phyloP scores from a whole-genome alignment of 2,797 vertebrate genomes.

The Salmo trutta region DNA sequence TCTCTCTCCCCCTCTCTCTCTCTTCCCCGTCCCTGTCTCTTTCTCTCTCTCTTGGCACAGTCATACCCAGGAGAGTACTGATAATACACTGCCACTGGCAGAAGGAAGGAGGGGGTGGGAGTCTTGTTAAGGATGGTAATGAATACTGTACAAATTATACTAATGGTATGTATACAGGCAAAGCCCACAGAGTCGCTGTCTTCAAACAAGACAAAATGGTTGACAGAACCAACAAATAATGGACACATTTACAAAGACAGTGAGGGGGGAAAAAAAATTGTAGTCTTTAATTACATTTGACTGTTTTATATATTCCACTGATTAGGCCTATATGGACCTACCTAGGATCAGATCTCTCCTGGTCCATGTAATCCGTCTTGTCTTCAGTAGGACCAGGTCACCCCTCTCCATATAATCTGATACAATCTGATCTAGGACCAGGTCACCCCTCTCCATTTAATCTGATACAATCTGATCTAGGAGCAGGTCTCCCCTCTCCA shows the following conservation, averaged over 20 bases:
- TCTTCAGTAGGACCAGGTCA: not conserved
- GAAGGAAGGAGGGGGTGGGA: conserved; percentile 18
- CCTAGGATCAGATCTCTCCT: no score
- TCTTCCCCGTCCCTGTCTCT: conserved; percentile 4
- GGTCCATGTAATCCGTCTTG: not conserved
- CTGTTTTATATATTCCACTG: not conserved
- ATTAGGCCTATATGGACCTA: not conserved
- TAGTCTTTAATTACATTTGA: not conserved
- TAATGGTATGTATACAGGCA: conserved; percentile 40
- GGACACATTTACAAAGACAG: not conserved
- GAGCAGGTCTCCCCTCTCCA: no score
- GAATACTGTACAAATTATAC: conserved; percentile 61
- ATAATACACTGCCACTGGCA: conserved; percentile 56
- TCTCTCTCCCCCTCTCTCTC: conserved; percentile 20
- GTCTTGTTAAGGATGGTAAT: conserved; percentile 54
- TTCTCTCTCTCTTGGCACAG: conserved; percentile 49
- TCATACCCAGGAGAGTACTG: conserved; percentile 30
- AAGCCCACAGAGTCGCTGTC: not conserved
- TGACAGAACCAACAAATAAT: not conserved
- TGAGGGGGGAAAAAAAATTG: not conserved
- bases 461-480: no score
- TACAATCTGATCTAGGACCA: no score
- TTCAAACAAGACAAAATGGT: conserved; percentile 23
- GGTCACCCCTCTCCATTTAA: no score
- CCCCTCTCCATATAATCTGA: no score